A percentile compares a stretch with the other conserved stretches of the same genome.
Conservation (phyloP, 1,140 invertebrate genomes). For the Ctenoplectra terminalis region DNA sequence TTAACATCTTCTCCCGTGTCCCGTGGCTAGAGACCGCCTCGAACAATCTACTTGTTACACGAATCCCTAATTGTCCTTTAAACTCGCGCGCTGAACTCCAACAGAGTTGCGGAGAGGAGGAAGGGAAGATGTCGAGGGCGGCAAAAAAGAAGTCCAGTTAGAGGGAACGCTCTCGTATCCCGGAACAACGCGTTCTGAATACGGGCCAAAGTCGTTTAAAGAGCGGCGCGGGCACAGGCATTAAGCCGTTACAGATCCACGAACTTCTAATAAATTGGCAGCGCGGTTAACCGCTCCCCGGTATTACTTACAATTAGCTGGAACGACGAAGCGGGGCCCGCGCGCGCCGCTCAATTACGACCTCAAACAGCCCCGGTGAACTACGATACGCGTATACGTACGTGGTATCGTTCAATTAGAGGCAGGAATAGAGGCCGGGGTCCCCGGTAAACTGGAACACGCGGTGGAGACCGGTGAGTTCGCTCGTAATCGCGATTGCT, state of each 20-base stretch:
- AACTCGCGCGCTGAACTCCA: constrained; percentile 2
- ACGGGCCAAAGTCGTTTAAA: constrained; percentile 54
- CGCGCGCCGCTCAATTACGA: constrained; percentile 43
- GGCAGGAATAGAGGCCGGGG: constrained; percentile 7
- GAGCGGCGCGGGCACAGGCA: constrained; percentile 4
- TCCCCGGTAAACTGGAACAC: constrained; percentile 40
- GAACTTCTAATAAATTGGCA: constrained; percentile 55
- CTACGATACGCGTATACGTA: constrained; percentile 19
- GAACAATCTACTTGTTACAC: constrained; percentile 2
- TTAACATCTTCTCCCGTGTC: not conserved
- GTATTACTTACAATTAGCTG: constrained; percentile 56
- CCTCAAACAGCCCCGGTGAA: constrained; percentile 41
- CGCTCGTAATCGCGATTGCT: constrained; percentile 31
- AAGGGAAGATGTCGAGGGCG: no score
- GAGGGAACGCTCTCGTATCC: not conserved
- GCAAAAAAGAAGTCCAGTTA: not conserved
- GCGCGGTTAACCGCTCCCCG: constrained; percentile 39
- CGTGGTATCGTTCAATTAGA: constrained; percentile 52
- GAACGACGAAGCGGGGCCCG: constrained; percentile 31
- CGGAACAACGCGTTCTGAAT: constrained; percentile 39
- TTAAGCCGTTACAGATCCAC: constrained; percentile 52
- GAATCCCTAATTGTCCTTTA: constrained; percentile 22
- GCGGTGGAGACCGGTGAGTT: not conserved
- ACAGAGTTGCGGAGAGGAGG: no score
- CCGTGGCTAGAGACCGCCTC: no score